Conservation (phyloP, 2,888 invertebrate species). For the Melolontha melolontha region DNA sequence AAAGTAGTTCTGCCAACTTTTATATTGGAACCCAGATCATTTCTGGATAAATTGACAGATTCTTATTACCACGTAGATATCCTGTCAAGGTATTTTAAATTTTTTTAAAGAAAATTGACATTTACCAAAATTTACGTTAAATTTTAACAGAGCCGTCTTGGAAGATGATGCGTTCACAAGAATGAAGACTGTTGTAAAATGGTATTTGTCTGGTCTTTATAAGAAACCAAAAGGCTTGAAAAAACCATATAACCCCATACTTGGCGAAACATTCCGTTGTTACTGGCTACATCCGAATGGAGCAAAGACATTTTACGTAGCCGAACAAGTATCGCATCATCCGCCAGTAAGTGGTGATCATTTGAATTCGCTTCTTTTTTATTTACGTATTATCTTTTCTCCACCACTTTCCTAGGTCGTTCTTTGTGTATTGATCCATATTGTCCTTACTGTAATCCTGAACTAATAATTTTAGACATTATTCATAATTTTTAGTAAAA, state of each 20-base stretch:
- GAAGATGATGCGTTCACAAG: constrained; percentile 91
- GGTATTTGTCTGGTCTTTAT: constrained; percentile 94
- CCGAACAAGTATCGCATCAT: constrained; percentile 97
- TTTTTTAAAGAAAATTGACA: neutral
- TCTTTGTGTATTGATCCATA: too few relatives aligned
- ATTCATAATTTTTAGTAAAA: too few relatives aligned
- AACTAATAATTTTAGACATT: too few relatives aligned
- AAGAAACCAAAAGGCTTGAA: constrained; percentile 95
- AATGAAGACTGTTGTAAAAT: constrained; percentile 88
- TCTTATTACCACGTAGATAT: constrained; percentile 95
- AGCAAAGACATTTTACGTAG: constrained; percentile 89
- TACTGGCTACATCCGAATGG: constrained; percentile 88
- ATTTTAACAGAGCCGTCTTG: constrained; percentile 76
- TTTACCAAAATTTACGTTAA: constrained; percentile 45
- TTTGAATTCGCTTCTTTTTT: too few relatives aligned
- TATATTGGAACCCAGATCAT: constrained; percentile 92
- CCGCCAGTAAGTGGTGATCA: constrained; percentile 75
- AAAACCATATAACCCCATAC: constrained; percentile 95
- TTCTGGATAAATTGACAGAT: constrained; percentile 92
- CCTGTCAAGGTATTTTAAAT: constrained; percentile 77
- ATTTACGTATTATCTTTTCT: too few relatives aligned
- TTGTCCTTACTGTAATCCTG: too few relatives aligned
- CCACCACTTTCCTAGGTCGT: too few relatives aligned
- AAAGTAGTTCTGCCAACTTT: constrained; percentile 95
- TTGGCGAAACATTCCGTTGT: constrained; percentile 93